These are phyloP conservation scores for Tenthredo distinguenda DNA, from an alignment of 2,888 invertebrate species.

Conservation along the genomic window DNA sequence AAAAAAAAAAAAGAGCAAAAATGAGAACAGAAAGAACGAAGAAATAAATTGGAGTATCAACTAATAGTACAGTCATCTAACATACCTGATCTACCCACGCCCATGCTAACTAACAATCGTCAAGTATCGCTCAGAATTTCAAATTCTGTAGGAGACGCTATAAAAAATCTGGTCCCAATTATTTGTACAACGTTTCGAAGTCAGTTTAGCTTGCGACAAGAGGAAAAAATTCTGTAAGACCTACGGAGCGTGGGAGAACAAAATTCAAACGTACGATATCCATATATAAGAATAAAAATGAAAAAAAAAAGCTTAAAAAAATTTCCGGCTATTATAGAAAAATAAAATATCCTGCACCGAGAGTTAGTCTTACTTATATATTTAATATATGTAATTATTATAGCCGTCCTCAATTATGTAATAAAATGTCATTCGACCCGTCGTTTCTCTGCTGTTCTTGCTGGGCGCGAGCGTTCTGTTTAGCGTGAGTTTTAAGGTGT, in stretches of 20 bases:
- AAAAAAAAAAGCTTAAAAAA: background rate
- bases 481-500: constrained; percentile 75
- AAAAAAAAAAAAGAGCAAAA: background rate
- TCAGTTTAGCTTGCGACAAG: background rate
- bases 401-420: constrained; percentile 8
- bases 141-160: background rate
- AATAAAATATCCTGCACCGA: constrained; percentile 42
- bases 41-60: background rate
- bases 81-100: background rate
- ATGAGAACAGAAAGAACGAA: background rate
- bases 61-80: constrained; percentile 17
- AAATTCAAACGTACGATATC: too few relatives aligned
- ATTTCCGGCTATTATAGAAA: background rate
- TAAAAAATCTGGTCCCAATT: background rate
- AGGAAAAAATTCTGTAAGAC: background rate
- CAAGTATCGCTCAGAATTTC: background rate
- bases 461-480: constrained; percentile 71
- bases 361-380: constrained; percentile 19
- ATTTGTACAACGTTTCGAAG: background rate
- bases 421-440: background rate
- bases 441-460: constrained; percentile 56
- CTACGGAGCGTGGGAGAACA: background rate
- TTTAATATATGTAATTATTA: background rate
- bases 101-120: background rate
- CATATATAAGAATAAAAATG: background rate